A percentile compares a stretch with the other conserved stretches of the same genome.
Conservation (phyloP, 2,113 vertebrate species). For the Eptesicus fuscus region DNA sequence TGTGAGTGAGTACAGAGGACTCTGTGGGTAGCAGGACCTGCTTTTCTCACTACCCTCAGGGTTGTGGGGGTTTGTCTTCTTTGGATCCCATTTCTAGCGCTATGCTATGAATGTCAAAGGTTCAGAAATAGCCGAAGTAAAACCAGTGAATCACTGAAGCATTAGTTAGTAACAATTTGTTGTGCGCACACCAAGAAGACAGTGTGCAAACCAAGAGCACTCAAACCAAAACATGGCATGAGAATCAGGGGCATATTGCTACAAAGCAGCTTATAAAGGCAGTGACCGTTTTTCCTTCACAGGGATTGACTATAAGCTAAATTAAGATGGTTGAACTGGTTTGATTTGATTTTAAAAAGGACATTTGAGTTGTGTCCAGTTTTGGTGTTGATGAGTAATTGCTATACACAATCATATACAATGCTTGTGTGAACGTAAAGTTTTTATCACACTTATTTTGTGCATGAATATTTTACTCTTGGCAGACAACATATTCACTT, state of each 20-base stretch:
- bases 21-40: too few species aligned
- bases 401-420: neutral
- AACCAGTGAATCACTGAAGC: neutral
- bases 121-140: neutral
- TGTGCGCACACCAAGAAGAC: neutral
- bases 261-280: neutral
- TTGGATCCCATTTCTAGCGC: neutral
- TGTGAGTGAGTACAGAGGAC: neutral
- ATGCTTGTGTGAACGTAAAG: neutral
- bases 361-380: neutral
- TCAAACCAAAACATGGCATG: neutral
- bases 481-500: neutral
- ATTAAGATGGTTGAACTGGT: neutral
- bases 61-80: neutral
- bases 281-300: neutral
- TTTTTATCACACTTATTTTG: neutral
- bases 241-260: neutral
- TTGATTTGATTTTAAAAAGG: neutral
- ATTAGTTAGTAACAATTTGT: neutral
- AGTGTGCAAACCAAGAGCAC: neutral
- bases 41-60: neutral
- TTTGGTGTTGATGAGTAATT: neutral
- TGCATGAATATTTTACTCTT: neutral
- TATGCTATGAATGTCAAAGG: neutral
- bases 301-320: neutral